phyloP scores from a whole-genome alignment of 2,888 invertebrate species.

The Argyresthia albistria region DNA sequence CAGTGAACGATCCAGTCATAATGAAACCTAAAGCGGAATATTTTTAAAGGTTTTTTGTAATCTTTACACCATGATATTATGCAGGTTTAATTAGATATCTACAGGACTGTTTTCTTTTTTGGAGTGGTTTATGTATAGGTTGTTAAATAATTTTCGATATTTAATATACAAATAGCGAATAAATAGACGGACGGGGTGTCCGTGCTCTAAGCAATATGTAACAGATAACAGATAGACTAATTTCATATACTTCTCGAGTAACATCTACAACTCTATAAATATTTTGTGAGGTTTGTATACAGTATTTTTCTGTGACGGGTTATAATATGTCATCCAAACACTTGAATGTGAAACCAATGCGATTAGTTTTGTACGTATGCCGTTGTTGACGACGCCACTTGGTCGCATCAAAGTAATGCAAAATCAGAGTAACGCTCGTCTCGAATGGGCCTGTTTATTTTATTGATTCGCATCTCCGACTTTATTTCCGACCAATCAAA shows the following conservation, averaged over 20 bases:
- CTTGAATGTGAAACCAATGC: background rate
- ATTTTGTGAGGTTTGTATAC: conserved; percentile 3
- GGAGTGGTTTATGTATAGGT: conserved; percentile 55
- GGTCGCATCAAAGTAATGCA: background rate
- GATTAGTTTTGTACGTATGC: background rate
- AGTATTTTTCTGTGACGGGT: conserved; percentile 1
- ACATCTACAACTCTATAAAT: conserved; percentile 1
- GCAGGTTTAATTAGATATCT: conserved; percentile 61
- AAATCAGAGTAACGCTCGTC: background rate
- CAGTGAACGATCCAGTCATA: conserved; percentile 44
- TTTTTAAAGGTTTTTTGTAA: conserved; percentile 67
- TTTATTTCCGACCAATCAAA: conserved; percentile 4
- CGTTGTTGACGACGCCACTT: background rate
- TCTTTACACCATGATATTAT: conserved; percentile 52
- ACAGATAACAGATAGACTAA: conserved; percentile 5
- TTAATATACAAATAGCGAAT: conserved; percentile 25
- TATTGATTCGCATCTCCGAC: too few species aligned
- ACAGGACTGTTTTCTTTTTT: conserved; percentile 55
- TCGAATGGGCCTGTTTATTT: too few species aligned
- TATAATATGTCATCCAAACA: background rate
- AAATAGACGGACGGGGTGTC: conserved; percentile 19
- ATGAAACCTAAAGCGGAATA: conserved; percentile 59
- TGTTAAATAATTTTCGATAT: conserved; percentile 56
- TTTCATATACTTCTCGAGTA: conserved; percentile 4
- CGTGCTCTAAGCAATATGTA: conserved; percentile 21